phyloP scores from a whole-genome alignment of 2,888 invertebrate genomes.

The Sinopyrophorus schimmeli region DNA sequence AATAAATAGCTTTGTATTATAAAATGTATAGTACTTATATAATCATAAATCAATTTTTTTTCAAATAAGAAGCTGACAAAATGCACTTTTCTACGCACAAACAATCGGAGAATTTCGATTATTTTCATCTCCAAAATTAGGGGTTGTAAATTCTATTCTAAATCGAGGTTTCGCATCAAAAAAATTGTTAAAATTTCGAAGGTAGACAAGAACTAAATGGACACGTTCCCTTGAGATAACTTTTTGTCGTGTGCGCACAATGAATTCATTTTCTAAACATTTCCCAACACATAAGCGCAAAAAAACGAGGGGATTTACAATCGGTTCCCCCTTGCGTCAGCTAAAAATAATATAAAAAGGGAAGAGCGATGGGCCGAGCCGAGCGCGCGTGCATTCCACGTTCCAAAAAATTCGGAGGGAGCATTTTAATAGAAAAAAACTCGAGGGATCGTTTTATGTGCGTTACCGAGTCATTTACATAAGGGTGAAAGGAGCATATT shows the following conservation, averaged over 20 bases:
- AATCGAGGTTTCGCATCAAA: too few relatives aligned
- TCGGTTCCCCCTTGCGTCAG: constrained; percentile 32
- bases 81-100: too few relatives aligned
- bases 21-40: too few relatives aligned
- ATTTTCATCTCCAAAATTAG: too few relatives aligned
- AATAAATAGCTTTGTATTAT: too few relatives aligned
- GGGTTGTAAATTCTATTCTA: too few relatives aligned
- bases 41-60: too few relatives aligned
- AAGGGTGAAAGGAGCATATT: constrained; percentile 29
- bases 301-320: constrained; percentile 35
- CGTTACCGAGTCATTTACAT: constrained; percentile 30
- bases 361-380: constrained; percentile 37
- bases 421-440: constrained; percentile 34
- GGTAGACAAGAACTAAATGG: too few relatives aligned
- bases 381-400: constrained; percentile 40
- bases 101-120: not conserved
- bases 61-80: too few relatives aligned
- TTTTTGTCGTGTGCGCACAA: constrained; percentile 31
- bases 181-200: too few relatives aligned
- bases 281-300: constrained; percentile 29
- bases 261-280: constrained; percentile 36
- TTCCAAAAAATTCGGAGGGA: constrained; percentile 34
- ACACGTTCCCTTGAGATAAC: too few relatives aligned
- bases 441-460: constrained; percentile 35
- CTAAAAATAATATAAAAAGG: constrained; percentile 42